phyloP scores from a whole-genome alignment of 2,888 invertebrate species.

The Quadroppia sp. region DNA sequence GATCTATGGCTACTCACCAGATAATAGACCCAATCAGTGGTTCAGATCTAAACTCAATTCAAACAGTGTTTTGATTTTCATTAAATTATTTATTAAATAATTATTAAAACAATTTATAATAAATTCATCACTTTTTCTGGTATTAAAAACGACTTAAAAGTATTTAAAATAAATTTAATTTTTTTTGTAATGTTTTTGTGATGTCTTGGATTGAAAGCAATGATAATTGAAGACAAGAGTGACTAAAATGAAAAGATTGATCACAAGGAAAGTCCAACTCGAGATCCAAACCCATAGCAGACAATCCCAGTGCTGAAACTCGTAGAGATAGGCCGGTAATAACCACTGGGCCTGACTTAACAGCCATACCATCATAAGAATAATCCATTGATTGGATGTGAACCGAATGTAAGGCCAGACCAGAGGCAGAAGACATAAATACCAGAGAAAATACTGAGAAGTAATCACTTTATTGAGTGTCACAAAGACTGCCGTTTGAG shows the following conservation, averaged over 20 bases:
- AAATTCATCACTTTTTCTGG: too few species aligned
- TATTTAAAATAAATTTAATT: neutral
- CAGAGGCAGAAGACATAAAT: constrained; percentile 78
- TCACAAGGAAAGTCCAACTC: constrained; percentile 73
- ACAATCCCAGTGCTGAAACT: constrained; percentile 78
- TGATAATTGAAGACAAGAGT: neutral
- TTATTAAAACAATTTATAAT: neutral
- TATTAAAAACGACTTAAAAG: too few species aligned
- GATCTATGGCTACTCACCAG: too few species aligned
- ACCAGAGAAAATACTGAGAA: constrained; percentile 97
- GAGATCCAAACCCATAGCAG: constrained; percentile 80
- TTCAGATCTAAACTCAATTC: too few species aligned
- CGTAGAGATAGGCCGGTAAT: constrained; percentile 80
- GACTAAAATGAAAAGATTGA: constrained; percentile 65
- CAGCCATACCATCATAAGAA: constrained; percentile 59
- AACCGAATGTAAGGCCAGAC: constrained; percentile 67
- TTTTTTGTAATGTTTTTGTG: constrained; percentile 1
- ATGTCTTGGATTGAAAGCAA: neutral
- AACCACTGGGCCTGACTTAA: constrained; percentile 79
- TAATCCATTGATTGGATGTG: constrained; percentile 53
- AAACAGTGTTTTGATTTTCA: too few species aligned
- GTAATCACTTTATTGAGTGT: constrained; percentile 93
- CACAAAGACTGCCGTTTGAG: constrained; percentile 80
- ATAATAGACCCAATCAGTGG: too few species aligned
- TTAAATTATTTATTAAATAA: too few species aligned